Evolutionary conservation across 2,797 vertebrate species (phyloP), one percentile per base, ranked within the genome.

Genomic region (Dipus sagitta): DNA sequence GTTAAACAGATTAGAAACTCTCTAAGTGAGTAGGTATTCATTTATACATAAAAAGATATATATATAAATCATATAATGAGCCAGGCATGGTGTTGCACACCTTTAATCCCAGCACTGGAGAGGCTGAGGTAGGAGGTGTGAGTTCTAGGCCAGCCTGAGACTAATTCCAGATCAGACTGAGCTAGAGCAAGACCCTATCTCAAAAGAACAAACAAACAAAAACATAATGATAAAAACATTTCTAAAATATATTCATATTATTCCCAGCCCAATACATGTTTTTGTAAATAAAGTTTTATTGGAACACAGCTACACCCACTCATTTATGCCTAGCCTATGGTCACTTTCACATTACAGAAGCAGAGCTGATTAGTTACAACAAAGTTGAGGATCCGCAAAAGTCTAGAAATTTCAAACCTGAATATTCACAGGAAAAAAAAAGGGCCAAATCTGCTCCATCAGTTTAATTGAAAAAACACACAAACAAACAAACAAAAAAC

Each of bases 1-100:
- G 87, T 91, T 30, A 89, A 94, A 82, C 32, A 88, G 32, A 90
- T 60, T 47, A 84, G 65, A 94, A 94, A 60, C 70, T 58, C 65
- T 90, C 81, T 67, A 82, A 93, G 34, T 38, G 52, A 21, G 4
- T 4, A 71, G 18, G 54, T 54, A 85, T 47, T 82, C 38, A 34
- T 67, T 82, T 80, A 34, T 12, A 71, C 28, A 26, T n/a, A n/a
- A n/a, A n/a, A n/a, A n/a, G n/a, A n/a, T n/a, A n/a, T n/a, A n/a
- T n/a, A n/a, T n/a, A n/a, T n/a, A n/a, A n/a, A 28, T 70, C 15
- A 80, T 32, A 52, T 30, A 64, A 76, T 47, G 47, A 47, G 47
- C 47, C 9, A 47, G 47, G 47, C 47, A 47, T 47, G 47, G 47
- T 47, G 47, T 5, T 47, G 1, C 47, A 47, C 47, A 10, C 47